phyloP scores from a whole-genome alignment of 2,113 vertebrate genomes.

The Lepidothrix coronata region DNA sequence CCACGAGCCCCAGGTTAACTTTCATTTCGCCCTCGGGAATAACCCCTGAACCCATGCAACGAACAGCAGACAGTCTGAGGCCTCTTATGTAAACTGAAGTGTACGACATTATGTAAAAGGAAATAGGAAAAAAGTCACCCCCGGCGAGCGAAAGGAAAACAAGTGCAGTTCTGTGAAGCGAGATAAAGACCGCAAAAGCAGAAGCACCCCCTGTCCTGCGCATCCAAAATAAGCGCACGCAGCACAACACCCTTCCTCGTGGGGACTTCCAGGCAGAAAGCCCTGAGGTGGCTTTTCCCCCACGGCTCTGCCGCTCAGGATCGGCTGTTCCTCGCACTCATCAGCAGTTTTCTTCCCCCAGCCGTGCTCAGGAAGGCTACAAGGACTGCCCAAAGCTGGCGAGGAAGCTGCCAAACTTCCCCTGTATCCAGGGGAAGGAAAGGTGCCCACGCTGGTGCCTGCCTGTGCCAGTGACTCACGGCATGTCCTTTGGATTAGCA shows the following conservation, averaged over 20 bases:
- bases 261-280: slow-evolving; percentile 30
- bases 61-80: background rate
- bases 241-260: background rate
- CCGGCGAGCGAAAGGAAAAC: slow-evolving; percentile 32
- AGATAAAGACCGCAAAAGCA: slow-evolving; percentile 22
- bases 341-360: background rate
- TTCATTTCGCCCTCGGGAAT: background rate
- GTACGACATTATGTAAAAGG: background rate
- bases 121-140: slow-evolving; percentile 13
- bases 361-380: background rate
- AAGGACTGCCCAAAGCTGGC: background rate
- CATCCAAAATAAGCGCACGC: background rate
- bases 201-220: background rate
- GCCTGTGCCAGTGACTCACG: accelerated
- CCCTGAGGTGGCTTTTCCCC: background rate
- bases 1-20: background rate
- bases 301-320: accelerated
- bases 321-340: accelerated
- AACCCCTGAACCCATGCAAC: background rate
- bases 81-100: background rate
- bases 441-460: background rate
- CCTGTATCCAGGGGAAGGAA: accelerated
- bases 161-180: background rate
- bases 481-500: background rate
- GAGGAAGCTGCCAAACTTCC: background rate